Evolutionary conservation across 2,888 invertebrate genomes (phyloP).

Genomic region (Metellina segmentata): DNA sequence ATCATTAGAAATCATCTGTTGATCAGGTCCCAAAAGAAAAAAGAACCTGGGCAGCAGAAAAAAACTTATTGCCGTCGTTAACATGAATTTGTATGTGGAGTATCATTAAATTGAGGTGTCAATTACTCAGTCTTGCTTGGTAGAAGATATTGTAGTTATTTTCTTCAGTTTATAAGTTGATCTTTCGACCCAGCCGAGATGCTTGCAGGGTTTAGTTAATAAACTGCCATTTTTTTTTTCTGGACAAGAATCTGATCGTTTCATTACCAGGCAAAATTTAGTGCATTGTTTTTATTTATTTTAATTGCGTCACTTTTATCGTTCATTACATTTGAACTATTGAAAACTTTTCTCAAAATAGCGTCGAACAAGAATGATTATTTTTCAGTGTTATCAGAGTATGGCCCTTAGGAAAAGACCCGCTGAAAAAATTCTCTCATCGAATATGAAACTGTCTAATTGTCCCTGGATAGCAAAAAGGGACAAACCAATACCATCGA

Average conservation of each 20-base stretch:
- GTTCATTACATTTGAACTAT: too few species aligned
- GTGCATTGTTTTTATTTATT: not conserved
- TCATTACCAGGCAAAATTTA: not conserved
- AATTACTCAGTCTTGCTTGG: constrained; percentile 30
- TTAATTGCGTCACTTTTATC: not conserved
- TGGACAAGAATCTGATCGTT: not conserved
- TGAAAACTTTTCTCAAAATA: too few species aligned
- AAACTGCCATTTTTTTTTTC: not conserved
- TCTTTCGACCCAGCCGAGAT: not conserved
- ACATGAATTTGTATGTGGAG: constrained; percentile 47
- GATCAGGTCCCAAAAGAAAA: not conserved
- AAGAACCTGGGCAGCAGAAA: not conserved
- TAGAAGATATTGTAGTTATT: not conserved
- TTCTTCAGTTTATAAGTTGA: not conserved
- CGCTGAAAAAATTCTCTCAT: too few species aligned
- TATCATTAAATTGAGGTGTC: constrained; percentile 54
- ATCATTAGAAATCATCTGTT: constrained; percentile 29
- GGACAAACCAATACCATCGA: too few species aligned
- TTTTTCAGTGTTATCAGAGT: too few species aligned
- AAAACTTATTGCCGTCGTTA: constrained; percentile 27
- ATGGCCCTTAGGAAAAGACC: too few species aligned
- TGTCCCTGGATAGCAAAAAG: too few species aligned
- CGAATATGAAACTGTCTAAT: too few species aligned
- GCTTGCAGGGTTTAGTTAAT: not conserved
- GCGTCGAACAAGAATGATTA: too few species aligned